Conservation (phyloP, 1,140 invertebrate genomes). For the Stegodyphus dumicola region DNA sequence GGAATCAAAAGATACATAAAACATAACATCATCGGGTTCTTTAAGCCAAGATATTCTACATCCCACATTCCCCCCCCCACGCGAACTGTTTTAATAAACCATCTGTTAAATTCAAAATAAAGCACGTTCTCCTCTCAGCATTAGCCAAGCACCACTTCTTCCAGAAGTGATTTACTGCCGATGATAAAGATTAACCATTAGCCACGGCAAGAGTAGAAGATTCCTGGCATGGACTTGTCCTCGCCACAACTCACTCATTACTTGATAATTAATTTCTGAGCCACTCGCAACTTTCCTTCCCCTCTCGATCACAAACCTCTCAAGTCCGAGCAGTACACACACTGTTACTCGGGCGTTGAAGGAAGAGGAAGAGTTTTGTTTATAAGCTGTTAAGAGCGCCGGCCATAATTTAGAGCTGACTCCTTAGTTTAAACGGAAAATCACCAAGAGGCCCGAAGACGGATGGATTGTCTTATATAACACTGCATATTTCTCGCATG, state of each 20-base stretch:
- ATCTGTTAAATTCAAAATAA: conserved; percentile 19
- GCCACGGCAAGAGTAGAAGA: not conserved
- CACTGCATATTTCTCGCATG: conserved; percentile 28
- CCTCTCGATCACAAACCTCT: not conserved
- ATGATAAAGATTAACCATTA: conserved; percentile 41
- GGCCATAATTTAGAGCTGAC: conserved; percentile 31
- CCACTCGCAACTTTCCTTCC: not conserved
- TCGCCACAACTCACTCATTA: conserved; percentile 43
- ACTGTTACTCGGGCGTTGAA: conserved; percentile 27
- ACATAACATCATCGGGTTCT: too few species aligned
- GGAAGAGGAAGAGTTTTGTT: conserved; percentile 41
- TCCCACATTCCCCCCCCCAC: not conserved
- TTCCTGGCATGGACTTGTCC: conserved; percentile 30
- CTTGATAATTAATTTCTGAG: conserved; percentile 40
- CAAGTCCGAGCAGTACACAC: not conserved
- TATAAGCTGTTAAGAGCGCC: conserved; percentile 49
- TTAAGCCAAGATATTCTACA: too few species aligned
- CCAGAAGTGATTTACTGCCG: conserved; percentile 23
- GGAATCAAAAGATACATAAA: too few species aligned
- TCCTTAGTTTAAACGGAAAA: conserved; percentile 6
- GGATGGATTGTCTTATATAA: conserved; percentile 34
- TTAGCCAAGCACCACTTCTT: not conserved
- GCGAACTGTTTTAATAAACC: conserved; percentile 21
- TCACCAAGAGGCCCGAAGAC: conserved; percentile 11
- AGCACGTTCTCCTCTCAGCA: not conserved